Conservation (phyloP, 2,113 vertebrate genomes). For the Bucco capensis region DNA sequence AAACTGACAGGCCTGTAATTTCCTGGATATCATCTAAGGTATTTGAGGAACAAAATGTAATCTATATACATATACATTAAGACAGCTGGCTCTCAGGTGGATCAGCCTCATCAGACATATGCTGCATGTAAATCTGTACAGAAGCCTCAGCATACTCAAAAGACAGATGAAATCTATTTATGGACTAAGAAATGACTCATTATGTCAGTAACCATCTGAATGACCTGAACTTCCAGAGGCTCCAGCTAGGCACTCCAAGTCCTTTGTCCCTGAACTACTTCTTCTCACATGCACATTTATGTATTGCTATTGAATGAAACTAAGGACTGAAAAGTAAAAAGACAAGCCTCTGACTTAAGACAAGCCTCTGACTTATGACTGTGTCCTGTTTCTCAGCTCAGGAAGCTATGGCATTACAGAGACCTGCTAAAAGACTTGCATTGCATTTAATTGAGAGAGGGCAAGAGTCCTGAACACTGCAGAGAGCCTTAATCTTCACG, state of each 20-base stretch:
- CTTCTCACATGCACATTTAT: neutral
- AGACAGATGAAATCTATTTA: conserved; percentile 7
- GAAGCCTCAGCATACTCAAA: neutral
- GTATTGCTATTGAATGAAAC: neutral
- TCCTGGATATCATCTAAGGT: neutral
- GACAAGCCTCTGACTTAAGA: neutral
- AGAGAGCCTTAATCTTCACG: conserved; percentile 49
- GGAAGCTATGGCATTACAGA: neutral
- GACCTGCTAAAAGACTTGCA: neutral
- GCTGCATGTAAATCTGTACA: neutral
- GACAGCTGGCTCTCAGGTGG: neutral
- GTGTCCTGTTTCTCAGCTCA: neutral
- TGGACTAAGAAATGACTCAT: neutral
- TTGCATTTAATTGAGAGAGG: conserved; percentile 28
- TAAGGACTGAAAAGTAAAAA: neutral
- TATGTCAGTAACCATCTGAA: neutral
- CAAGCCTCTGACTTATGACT: no score
- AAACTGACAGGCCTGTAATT: no score
- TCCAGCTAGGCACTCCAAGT: neutral
- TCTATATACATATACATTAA: neutral
- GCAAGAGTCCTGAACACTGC: conserved; percentile 13
- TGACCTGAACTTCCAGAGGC: neutral
- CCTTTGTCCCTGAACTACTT: neutral
- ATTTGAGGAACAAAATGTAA: neutral
- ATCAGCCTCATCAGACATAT: neutral